Evolutionary conservation across 2,797 vertebrate species (phyloP).

Genomic region (Mus caroli): DNA sequence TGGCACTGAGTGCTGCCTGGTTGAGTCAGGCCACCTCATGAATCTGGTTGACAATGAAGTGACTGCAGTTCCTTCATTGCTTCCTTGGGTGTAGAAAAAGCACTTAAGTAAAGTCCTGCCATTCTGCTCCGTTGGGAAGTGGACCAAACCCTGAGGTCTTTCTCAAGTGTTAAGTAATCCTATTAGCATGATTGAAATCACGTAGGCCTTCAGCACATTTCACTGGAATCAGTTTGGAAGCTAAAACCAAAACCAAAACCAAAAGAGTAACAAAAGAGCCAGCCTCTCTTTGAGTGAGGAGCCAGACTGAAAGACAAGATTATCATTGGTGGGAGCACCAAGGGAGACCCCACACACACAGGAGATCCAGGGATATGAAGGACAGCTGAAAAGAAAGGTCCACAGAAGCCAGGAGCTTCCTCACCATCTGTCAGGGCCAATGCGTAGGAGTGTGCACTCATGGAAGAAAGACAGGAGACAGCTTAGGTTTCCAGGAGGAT

Average conservation of each 20-base stretch:
- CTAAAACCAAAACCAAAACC: background rate
- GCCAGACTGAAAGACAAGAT: background rate
- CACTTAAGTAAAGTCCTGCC: background rate
- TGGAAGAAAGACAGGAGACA: background rate
- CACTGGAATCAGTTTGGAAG: background rate
- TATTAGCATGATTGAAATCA: background rate
- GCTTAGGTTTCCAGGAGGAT: background rate
- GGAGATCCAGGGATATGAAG: background rate
- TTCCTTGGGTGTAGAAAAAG: too few species aligned
- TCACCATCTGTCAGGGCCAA: background rate
- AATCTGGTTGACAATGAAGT: background rate
- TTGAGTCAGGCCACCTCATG: background rate
- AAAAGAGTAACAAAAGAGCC: background rate
- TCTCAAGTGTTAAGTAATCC: background rate
- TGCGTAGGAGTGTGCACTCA: background rate
- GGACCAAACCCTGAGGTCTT: background rate
- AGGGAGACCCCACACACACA: background rate
- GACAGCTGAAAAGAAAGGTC: background rate
- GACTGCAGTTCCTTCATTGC: background rate
- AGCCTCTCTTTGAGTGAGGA: background rate
- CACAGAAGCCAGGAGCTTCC: background rate
- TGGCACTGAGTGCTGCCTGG: background rate
- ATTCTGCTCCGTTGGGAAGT: background rate
- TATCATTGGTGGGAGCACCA: background rate
- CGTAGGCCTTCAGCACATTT: background rate